Evolutionary conservation across 2,113 vertebrate genomes (phyloP).

Genomic region (Tamias sibiricus): DNA sequence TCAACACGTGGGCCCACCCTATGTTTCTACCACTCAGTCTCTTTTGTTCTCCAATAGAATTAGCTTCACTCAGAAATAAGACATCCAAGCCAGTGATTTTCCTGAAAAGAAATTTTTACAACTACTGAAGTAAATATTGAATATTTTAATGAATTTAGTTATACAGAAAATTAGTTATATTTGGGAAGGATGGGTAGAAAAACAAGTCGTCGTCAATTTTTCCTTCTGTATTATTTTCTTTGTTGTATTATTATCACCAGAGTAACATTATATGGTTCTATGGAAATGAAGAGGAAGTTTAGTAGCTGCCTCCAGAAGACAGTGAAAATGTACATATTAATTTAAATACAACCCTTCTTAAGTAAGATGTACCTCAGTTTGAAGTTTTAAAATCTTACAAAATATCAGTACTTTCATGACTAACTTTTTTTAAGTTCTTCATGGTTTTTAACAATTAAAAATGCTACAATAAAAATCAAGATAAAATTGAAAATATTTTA

Average conservation of each 20-base stretch:
- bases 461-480: not conserved
- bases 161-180: not conserved
- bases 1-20: too few species aligned
- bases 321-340: not conserved
- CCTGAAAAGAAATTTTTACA: too few species aligned
- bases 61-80: too few species aligned
- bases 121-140: too few species aligned
- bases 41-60: too few species aligned
- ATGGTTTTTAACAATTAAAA: not conserved
- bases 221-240: not conserved
- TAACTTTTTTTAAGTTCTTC: not conserved
- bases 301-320: not conserved
- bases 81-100: too few species aligned
- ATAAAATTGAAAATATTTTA: not conserved
- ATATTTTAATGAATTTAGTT: too few species aligned
- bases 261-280: not conserved
- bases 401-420: not conserved
- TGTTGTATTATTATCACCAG: not conserved
- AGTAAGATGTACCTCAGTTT: not conserved
- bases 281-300: not conserved
- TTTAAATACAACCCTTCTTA: not conserved
- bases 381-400: not conserved
- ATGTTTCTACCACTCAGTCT: too few species aligned
- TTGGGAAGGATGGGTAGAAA: not conserved
- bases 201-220: not conserved